These are phyloP conservation scores for Drosophila trichaetosa DNA, from an alignment of 2,888 invertebrate genomes.

Conservation along the genomic window DNA sequence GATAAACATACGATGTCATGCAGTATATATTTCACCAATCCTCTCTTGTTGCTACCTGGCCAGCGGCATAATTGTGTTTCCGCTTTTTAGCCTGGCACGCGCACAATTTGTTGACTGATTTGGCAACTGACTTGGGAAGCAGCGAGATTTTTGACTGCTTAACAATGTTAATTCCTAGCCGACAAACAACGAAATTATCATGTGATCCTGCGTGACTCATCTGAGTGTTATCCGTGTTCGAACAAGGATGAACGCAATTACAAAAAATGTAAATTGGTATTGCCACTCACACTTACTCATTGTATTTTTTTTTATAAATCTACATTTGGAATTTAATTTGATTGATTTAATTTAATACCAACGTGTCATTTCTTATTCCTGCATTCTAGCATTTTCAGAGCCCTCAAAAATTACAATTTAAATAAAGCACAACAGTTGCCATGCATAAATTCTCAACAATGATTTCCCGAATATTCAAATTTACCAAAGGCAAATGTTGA, in stretches of 20 bases:
- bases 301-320: background rate
- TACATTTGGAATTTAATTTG: background rate
- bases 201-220: constrained; percentile 18
- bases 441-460: background rate
- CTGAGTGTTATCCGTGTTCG: constrained; percentile 1
- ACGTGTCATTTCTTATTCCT: background rate
- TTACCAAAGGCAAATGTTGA: constrained; percentile 3
- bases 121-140: constrained; percentile 36
- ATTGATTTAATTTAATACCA: background rate
- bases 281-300: background rate
- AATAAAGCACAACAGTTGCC: background rate
- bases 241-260: background rate
- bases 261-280: background rate
- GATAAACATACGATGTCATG: constrained; percentile 43
- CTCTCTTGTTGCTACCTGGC: constrained; percentile 13
- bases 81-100: constrained; percentile 13
- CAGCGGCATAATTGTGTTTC: constrained; percentile 26
- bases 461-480: constrained; percentile 12
- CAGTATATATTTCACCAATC: constrained; percentile 4
- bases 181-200: constrained; percentile 5
- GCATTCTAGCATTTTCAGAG: background rate
- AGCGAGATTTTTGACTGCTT: constrained; percentile 44
- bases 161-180: constrained; percentile 50
- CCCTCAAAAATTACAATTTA: background rate
- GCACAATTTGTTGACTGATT: constrained; percentile 44